Evolutionary conservation across 37 sponge, comb jelly and placozoan genomes (phyloP), one percentile per base, ranked within the genome.

Genomic region (Crambe crambe): DNA sequence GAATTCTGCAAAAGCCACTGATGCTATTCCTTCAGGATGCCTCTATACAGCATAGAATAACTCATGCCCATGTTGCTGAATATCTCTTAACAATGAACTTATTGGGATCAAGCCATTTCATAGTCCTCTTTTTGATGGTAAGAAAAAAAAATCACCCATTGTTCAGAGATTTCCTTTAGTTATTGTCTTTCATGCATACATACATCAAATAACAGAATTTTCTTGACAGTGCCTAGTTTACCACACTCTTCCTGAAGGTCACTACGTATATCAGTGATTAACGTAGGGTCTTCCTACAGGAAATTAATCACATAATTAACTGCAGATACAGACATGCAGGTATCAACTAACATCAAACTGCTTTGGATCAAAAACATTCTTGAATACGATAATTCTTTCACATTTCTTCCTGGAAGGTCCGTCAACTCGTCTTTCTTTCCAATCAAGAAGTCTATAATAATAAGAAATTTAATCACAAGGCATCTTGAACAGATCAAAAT

Each of bases 181-280:
- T n/a, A n/a, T n/a, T n/a, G n/a, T n/a, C n/a, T n/a, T n/a, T n/a
- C n/a, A n/a, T n/a, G n/a, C n/a, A n/a, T n/a, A 60, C 92, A 76
- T 75, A 95, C 95, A 94, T 97, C 99, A 82, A 84, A 95, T 15
- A 98, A 67, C 15, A 98, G 60, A 22, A 93, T 84, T 73, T 95
- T 98, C 85, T 93, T 95, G 32, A 95, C 90, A 21, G 41, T 70
- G 30, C 99, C 99, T 84, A 89, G 81, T 83, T 98, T 98, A 56
- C 83, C 90, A 84, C 99, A 95, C 80, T 98, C 99, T 22, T 80
- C 77, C 58, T 80, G 82, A 3, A 98, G 71, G 56, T 95, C 91
- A 65, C 86, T 88, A 57, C 87, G 68, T 20, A 98, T 91, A n/a
- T 98, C 96, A 59, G 56, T 91, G 31, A 93, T 89, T 18, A 78